Conservation (phyloP, 1,140 invertebrate species). For the Dermatophagoides farinae region DNA sequence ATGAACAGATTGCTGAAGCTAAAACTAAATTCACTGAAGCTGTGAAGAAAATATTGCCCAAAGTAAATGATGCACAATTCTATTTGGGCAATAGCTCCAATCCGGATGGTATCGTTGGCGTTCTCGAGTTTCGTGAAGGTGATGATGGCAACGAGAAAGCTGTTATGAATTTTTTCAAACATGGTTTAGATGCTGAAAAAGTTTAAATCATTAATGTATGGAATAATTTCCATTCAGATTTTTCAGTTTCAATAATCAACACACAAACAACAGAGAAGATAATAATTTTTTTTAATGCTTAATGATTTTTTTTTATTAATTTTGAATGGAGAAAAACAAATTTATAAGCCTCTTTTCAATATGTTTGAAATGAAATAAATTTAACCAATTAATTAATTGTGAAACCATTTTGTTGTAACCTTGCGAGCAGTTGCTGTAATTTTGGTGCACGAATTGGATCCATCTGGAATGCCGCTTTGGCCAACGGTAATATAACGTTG, state of each 20-base stretch:
- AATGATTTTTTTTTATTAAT: too few relatives aligned
- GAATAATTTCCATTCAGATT: not conserved
- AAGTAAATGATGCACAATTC: conserved; percentile 70
- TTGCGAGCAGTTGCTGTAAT: not conserved
- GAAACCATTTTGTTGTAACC: not conserved
- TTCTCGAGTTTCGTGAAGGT: conserved; percentile 78
- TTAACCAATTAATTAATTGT: too few relatives aligned
- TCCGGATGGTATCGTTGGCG: conserved; percentile 71
- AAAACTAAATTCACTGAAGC: conserved; percentile 84
- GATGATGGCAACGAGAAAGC: conserved; percentile 63
- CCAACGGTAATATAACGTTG: not conserved
- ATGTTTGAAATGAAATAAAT: too few relatives aligned
- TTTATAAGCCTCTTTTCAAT: too few relatives aligned
- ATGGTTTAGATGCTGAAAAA: conserved; percentile 82
- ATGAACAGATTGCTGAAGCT: conserved; percentile 25
- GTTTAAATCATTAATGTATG: conserved; percentile 35
- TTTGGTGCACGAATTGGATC: not conserved
- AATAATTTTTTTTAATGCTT: too few relatives aligned
- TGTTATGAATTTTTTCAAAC: conserved; percentile 84
- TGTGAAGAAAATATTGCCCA: conserved; percentile 73
- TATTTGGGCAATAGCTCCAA: conserved; percentile 81
- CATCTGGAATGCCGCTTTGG: not conserved
- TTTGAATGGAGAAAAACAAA: too few relatives aligned
- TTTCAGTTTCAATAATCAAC: not conserved
- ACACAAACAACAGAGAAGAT: not conserved